phyloP scores from a whole-genome alignment of 2,888 invertebrate genomes.

The Pyrocoelia pectoralis region DNA sequence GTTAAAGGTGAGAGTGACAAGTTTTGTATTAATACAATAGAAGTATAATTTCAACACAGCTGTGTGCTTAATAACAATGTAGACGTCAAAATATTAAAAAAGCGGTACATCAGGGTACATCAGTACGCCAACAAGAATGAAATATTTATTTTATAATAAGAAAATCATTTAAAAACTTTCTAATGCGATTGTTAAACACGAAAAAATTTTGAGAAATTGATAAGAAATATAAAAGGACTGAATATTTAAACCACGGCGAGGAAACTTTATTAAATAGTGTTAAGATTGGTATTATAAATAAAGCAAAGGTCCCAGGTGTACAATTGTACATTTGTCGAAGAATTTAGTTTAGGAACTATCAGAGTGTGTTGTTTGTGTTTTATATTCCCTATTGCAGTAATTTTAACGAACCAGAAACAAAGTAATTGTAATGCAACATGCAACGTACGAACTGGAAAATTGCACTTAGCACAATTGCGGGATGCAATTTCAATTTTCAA shows the following conservation, averaged over 20 bases:
- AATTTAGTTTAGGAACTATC: background rate
- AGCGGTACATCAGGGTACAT: background rate
- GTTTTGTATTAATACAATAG: conserved; percentile 16
- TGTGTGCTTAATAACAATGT: conserved; percentile 12
- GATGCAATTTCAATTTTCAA: conserved; percentile 21
- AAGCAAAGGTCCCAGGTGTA: background rate
- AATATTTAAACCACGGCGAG: background rate
- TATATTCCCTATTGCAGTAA: background rate
- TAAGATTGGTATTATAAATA: too few relatives aligned
- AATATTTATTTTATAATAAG: background rate
- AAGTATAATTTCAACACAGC: conserved; percentile 17
- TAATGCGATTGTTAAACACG: background rate
- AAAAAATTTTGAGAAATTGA: background rate
- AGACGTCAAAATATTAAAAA: conserved; percentile 23
- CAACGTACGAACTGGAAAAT: conserved; percentile 18
- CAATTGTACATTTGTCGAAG: background rate
- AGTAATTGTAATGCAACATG: conserved; percentile 11
- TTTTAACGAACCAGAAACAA: conserved; percentile 11
- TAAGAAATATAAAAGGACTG: too few relatives aligned
- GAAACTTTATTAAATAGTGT: too few relatives aligned
- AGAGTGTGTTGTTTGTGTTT: background rate
- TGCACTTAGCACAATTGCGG: conserved; percentile 19
- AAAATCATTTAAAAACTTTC: background rate
- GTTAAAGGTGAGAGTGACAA: conserved; percentile 16
- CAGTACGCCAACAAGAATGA: background rate